Evolutionary conservation across 1,140 invertebrate genomes (phyloP), one percentile per base, ranked within the genome.

Genomic region (Philotrypesis tridentata): DNA sequence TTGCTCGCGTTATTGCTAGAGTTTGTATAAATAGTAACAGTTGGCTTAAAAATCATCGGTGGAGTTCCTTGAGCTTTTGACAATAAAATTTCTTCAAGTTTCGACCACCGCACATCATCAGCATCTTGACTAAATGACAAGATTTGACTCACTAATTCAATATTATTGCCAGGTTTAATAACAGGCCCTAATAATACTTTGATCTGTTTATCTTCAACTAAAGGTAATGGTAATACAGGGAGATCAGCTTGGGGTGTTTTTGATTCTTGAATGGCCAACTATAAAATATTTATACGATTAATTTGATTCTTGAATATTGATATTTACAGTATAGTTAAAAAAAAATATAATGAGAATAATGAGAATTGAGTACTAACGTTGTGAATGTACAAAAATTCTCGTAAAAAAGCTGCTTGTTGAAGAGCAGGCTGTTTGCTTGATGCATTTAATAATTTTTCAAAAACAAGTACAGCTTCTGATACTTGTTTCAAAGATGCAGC

Each of bases 341-440:
- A 70, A 70, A 40, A n/a, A 74, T 78, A 65, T 23, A 25, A 73
- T 74, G 37, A n/a, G n/a, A n/a, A n/a, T n/a, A 21, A 72, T 78
- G 9, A 61, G 1, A n/a, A 63, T 29, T 21, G 68, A 70, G 77
- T 60, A 91, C 90, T 90, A 90, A 96, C 96, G 92, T 95, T 95
- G 85, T 96, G 95, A 33, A 96, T 96, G 86, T 95, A 94, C 82
- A 98, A 93, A 92, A 97, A 99, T 92, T 99, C 97, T 86, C 96
- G 94, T 9, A 98, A 92, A 92, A 97, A 98, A 81, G 94, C 94
- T 71, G 94, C 93, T 92, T 98, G 97, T 87, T 98, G 97, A 77
- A 93, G 89, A 1, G 94, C 92, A 79, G 94, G 93, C 88, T 97
- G 96, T 82, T 95, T 94, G 86, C 96, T 97, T 27, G 94, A 93